Percentiles rank a stretch among this genome's conserved stretches.
Conservation (phyloP, 2,113 vertebrate species). For the Parotia lawesii region DNA sequence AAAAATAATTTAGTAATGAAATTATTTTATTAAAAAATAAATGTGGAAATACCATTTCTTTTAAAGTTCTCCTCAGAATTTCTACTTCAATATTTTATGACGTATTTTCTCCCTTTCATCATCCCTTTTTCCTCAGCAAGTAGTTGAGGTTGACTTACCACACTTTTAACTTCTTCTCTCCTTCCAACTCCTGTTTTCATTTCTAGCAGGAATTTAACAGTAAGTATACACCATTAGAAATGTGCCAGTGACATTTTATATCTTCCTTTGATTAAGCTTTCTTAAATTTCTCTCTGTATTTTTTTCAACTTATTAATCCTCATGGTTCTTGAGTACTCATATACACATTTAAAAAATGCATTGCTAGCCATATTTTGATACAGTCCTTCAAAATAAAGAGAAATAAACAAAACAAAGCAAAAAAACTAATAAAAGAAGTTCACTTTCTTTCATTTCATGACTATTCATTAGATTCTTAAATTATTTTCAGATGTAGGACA, state of each 20-base stretch:
- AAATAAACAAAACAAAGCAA: neutral
- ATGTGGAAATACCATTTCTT: neutral
- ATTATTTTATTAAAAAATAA: neutral
- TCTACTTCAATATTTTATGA: neutral
- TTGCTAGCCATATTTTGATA: neutral
- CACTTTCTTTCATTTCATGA: neutral
- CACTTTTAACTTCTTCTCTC: neutral
- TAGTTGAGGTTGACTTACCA: neutral
- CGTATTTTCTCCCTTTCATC: neutral
- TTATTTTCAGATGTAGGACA: neutral
- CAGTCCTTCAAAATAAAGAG: neutral
- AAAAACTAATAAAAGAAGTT: neutral
- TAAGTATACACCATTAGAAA: neutral
- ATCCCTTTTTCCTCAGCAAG: neutral
- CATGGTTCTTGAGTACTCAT: neutral
- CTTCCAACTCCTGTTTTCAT: neutral
- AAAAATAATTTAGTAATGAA: neutral
- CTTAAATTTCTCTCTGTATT: neutral
- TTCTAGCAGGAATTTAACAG: neutral
- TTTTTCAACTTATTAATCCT: neutral
- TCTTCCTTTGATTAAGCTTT: neutral
- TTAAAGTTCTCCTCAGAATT: neutral
- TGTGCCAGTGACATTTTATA: neutral
- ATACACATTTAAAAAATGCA: rapidly evolving
- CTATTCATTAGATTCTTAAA: neutral